Evolutionary conservation across 2,797 vertebrate species (phyloP).

Genomic region (Spondyliosoma cantharus): DNA sequence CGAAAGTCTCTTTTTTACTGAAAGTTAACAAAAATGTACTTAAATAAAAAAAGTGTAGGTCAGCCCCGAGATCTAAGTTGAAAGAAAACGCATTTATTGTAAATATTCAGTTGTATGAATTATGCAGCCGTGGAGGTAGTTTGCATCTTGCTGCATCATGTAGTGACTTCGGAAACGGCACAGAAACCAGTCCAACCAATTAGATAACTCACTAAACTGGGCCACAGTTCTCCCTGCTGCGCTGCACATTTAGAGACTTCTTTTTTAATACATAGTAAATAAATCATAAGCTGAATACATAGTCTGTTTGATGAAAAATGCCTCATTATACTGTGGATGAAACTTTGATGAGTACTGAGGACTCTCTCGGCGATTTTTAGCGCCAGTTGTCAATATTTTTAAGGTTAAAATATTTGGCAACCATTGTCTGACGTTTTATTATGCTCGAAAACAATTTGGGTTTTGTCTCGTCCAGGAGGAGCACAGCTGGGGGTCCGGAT

Average conservation of each 20-base stretch:
- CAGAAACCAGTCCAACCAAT: slow-evolving; percentile 56
- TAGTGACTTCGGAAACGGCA: slow-evolving; percentile 43
- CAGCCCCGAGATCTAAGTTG: neutral
- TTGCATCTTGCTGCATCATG: slow-evolving; percentile 52
- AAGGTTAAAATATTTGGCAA: slow-evolving; percentile 5
- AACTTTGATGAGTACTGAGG: slow-evolving; percentile 43
- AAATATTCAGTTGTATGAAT: slow-evolving; percentile 51
- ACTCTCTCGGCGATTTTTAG: slow-evolving; percentile 8
- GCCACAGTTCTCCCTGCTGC: slow-evolving; percentile 53
- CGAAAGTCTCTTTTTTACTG: neutral
- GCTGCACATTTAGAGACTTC: slow-evolving; percentile 43
- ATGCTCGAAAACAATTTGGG: neutral
- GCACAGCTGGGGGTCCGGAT: slow-evolving; percentile 80
- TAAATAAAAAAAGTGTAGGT: slow-evolving; percentile 22
- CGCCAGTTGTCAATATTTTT: neutral
- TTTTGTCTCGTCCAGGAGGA: slow-evolving; percentile 82
- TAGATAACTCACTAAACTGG: slow-evolving; percentile 60
- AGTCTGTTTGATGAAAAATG: slow-evolving; percentile 69
- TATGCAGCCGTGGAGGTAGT: slow-evolving; percentile 17
- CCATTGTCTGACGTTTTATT: neutral
- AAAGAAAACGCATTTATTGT: slow-evolving; percentile 12
- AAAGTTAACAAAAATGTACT: neutral
- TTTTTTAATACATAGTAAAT: slow-evolving; percentile 62
- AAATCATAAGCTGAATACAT: slow-evolving; percentile 60
- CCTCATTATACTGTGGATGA: slow-evolving; percentile 28